Conservation (phyloP, 1,140 invertebrate genomes). For the Cydia splendana region DNA sequence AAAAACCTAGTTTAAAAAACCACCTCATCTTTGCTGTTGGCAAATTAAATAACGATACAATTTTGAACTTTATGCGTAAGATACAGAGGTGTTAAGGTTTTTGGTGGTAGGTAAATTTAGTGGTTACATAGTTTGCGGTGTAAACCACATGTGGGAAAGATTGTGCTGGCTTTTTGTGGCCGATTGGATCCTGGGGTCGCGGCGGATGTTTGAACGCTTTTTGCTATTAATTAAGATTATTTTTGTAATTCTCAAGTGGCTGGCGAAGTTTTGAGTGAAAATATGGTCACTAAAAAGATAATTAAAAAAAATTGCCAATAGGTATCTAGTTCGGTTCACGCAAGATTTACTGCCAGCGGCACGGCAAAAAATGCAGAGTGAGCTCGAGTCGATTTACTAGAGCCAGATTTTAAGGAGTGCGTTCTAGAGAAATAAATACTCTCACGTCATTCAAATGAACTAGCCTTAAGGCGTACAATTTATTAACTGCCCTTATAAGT, state of each 20-base stretch:
- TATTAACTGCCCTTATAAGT: too few relatives aligned
- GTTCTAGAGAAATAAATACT: too few relatives aligned
- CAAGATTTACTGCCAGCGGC: too few relatives aligned
- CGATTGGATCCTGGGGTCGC: slow-evolving; percentile 46
- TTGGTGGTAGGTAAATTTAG: slow-evolving; percentile 32
- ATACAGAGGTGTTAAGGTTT: slow-evolving; percentile 30
- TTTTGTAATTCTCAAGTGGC: slow-evolving; percentile 48
- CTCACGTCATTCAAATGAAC: too few relatives aligned
- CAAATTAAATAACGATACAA: slow-evolving; percentile 7
- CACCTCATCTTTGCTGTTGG: slow-evolving; percentile 33
- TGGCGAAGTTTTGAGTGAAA: not conserved
- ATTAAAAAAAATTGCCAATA: too few relatives aligned
- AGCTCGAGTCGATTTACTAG: too few relatives aligned
- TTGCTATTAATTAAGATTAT: slow-evolving; percentile 62
- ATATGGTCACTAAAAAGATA: not conserved
- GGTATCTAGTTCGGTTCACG: too few relatives aligned
- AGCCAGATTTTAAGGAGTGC: too few relatives aligned
- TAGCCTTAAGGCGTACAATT: too few relatives aligned
- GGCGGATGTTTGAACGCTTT: slow-evolving; percentile 66
- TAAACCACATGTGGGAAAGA: slow-evolving; percentile 72
- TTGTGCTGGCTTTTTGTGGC: slow-evolving; percentile 65
- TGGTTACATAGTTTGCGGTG: slow-evolving; percentile 31
- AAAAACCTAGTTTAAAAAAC: slow-evolving; percentile 52
- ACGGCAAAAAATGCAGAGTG: too few relatives aligned
- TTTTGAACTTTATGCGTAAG: slow-evolving; percentile 38